Evolutionary conservation across 92 coral and sea anemone genomes (phyloP).

Genomic region (Paragorgia papillata): DNA sequence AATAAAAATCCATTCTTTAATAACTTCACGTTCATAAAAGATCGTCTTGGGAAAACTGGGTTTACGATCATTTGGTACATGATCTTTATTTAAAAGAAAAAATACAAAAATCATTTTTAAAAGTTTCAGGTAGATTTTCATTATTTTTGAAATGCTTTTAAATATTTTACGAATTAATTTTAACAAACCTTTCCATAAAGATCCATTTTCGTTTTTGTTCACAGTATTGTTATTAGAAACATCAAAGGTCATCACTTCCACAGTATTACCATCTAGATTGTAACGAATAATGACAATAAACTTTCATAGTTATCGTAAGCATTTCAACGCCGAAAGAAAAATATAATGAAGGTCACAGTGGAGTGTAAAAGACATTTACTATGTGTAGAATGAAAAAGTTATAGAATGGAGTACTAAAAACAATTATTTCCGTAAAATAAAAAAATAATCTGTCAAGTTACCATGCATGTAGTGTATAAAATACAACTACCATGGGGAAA

Average conservation of each 20-base stretch:
- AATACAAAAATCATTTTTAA: too few species aligned
- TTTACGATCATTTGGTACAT: background rate
- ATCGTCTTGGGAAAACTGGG: background rate
- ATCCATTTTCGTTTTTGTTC: background rate
- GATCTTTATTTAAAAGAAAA: background rate
- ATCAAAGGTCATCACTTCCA: constrained; percentile 26
- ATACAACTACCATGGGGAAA: too few species aligned
- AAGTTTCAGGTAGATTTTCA: too few species aligned
- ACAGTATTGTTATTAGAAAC: constrained; percentile 1
- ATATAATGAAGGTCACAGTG: too few species aligned
- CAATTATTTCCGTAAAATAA: too few species aligned
- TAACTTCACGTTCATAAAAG: background rate
- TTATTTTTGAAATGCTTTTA: background rate
- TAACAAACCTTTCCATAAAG: constrained; percentile 27
- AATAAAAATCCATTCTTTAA: constrained; percentile 30
- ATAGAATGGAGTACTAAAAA: too few species aligned
- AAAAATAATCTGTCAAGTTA: too few species aligned
- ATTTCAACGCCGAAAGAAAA: too few species aligned
- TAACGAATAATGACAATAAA: background rate
- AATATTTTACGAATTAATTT: background rate
- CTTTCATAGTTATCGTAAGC: background rate
- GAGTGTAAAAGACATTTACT: too few species aligned
- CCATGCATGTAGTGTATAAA: too few species aligned
- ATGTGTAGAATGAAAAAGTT: too few species aligned
- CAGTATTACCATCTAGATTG: constrained; percentile 21